phyloP scores from a whole-genome alignment of 37 sponge, comb jelly and placozoan genomes.

The Cliona cf. orientalis region DNA sequence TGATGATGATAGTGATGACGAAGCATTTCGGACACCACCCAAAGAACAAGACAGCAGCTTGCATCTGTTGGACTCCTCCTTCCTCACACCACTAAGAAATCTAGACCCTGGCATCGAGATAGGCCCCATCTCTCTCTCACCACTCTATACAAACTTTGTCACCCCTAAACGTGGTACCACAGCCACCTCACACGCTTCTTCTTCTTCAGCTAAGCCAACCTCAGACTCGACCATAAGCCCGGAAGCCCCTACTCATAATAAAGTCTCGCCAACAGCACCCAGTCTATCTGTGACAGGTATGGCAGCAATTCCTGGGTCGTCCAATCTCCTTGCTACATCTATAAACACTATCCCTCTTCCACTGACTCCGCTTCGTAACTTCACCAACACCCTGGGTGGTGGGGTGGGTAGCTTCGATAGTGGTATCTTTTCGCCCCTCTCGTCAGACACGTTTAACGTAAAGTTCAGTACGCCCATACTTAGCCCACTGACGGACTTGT shows the following conservation, averaged over 20 bases:
- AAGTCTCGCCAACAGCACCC: background rate
- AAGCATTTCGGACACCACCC: conserved; percentile 6
- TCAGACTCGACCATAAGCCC: background rate
- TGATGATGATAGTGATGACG: background rate
- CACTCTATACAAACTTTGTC: conserved; percentile 25
- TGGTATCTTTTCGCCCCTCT: conserved; percentile 52
- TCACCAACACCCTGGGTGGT: too few relatives aligned
- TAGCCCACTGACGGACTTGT: conserved; percentile 31
- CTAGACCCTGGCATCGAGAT: conserved; percentile 4
- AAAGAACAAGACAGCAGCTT: conserved; percentile 30
- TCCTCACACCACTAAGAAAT: conserved; percentile 47
- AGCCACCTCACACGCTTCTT: background rate
- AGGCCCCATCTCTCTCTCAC: conserved; percentile 49
- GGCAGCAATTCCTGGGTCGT: background rate
- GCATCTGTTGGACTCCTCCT: conserved; percentile 31
- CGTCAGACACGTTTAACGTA: background rate
- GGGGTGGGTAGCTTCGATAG: too few relatives aligned
- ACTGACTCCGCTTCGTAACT: conserved; percentile 33
- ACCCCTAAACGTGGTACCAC: conserved; percentile 24
- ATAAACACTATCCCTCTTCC: conserved; percentile 28
- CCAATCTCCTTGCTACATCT: background rate
- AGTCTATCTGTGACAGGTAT: background rate
- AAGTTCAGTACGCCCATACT: conserved; percentile 46
- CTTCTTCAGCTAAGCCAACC: background rate
- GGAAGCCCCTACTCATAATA: too few relatives aligned